Conservation (phyloP, 2,888 invertebrate genomes). For the Drosophila prolongata region DNA sequence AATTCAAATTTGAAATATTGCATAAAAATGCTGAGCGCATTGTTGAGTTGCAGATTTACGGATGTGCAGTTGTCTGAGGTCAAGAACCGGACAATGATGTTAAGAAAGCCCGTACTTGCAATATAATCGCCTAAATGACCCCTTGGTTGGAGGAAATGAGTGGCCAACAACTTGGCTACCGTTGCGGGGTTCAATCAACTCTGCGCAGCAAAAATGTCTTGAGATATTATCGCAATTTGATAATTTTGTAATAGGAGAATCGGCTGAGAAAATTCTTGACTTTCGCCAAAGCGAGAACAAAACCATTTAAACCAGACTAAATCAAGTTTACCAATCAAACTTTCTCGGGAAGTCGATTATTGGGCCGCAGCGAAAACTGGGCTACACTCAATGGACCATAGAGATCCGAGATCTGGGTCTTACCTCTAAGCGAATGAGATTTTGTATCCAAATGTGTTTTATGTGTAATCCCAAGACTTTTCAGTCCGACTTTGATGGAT, state of each 20-base stretch:
- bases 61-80: conserved; percentile 7
- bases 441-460: conserved; percentile 54
- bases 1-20: conserved; percentile 36
- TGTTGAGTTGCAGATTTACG: conserved; percentile 29
- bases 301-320: conserved; percentile 39
- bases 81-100: conserved; percentile 46
- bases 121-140: conserved; percentile 29
- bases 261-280: conserved; percentile 68
- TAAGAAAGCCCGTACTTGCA: conserved; percentile 36
- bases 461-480: conserved; percentile 61
- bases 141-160: conserved; percentile 69
- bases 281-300: conserved; percentile 62
- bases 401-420: conserved; percentile 34
- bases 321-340: conserved; percentile 34
- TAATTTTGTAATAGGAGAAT: conserved; percentile 16
- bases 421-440: conserved; percentile 55
- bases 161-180: conserved; percentile 40
- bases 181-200: conserved; percentile 62
- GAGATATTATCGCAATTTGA: conserved; percentile 14
- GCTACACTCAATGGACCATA: conserved; percentile 23
- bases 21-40: conserved; percentile 57
- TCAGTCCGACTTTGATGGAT: conserved; percentile 52
- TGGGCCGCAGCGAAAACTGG: conserved; percentile 39
- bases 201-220: conserved; percentile 8
- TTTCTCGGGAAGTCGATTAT: conserved; percentile 31